A percentile compares a stretch with the other conserved stretches of the same genome.
Evolutionary conservation across 2,797 vertebrate genomes (phyloP).

Genomic region (Percopsis omiscomaycus): DNA sequence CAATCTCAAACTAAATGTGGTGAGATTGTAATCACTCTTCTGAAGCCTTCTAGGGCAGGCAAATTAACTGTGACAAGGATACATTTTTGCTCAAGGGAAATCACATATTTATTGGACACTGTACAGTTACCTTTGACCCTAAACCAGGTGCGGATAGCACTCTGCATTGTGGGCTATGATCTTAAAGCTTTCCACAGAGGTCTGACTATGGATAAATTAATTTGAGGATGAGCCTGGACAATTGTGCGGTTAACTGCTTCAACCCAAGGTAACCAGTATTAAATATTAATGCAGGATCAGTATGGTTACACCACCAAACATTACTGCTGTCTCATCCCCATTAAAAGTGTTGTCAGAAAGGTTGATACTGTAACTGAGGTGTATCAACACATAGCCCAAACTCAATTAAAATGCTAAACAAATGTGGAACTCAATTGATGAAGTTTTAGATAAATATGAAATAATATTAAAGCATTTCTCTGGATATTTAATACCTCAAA

Average conservation of each 20-base stretch:
- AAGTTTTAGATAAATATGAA: too few species aligned
- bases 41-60: conserved; percentile 1
- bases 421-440: too few species aligned
- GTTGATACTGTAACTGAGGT: too few species aligned
- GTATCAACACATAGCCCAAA: too few species aligned
- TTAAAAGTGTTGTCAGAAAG: too few species aligned
- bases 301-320: conserved; percentile 14
- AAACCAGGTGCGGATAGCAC: conserved; percentile 31
- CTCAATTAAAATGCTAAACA: too few species aligned
- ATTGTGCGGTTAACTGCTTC: conserved; percentile 20
- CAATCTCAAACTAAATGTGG: conserved; percentile 14
- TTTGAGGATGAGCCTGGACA: conserved; percentile 24
- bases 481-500: too few species aligned
- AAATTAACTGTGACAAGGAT: conserved; percentile 44
- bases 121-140: conserved; percentile 47
- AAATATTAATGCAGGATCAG: conserved; percentile 12
- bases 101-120: conserved; percentile 52
- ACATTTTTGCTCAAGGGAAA: conserved; percentile 41
- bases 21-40: conserved; percentile 31
- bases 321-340: neutral
- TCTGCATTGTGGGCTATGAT: conserved; percentile 27
- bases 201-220: conserved; percentile 45
- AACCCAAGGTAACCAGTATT: conserved; percentile 29
- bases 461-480: too few species aligned
- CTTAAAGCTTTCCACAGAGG: conserved; percentile 20